Evolutionary conservation across 2,113 vertebrate species (phyloP).

Genomic region (Poeciliopsis occidentalis): DNA sequence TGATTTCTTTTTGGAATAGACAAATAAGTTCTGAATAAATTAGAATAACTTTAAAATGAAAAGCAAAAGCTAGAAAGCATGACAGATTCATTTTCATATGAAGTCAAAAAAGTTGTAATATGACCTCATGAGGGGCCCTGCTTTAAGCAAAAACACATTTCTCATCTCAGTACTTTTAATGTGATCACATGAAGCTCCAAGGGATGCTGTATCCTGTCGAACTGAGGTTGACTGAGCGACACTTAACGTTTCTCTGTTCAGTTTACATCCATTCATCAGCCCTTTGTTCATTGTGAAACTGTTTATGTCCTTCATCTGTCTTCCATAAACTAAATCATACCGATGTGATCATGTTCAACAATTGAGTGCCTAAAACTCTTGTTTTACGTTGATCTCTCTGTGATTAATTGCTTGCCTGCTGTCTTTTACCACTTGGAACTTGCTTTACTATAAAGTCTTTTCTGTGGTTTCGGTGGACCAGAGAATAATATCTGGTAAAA

Average conservation of each 20-base stretch:
- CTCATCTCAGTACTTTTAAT: background rate
- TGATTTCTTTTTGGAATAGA: no score
- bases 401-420: background rate
- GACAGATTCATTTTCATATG: background rate
- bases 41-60: background rate
- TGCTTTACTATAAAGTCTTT: constrained; percentile 36
- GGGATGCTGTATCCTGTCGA: background rate
- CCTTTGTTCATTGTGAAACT: constrained; percentile 16
- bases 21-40: no score
- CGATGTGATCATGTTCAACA: background rate
- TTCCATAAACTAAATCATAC: constrained; percentile 10
- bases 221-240: constrained; percentile 5
- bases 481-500: constrained; percentile 22
- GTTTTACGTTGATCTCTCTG: background rate
- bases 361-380: background rate
- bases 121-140: background rate
- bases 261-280: constrained; percentile 3
- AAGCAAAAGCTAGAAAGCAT: background rate
- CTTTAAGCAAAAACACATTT: background rate
- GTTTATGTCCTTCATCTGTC: constrained; percentile 44
- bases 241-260: constrained; percentile 3
- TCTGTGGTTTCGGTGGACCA: background rate
- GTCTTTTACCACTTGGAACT: background rate
- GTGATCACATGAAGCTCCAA: background rate
- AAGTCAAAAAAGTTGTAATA: background rate